Evolutionary conservation across 2,797 vertebrate species (phyloP).

Genomic region (Phoeniculus purpureus): DNA sequence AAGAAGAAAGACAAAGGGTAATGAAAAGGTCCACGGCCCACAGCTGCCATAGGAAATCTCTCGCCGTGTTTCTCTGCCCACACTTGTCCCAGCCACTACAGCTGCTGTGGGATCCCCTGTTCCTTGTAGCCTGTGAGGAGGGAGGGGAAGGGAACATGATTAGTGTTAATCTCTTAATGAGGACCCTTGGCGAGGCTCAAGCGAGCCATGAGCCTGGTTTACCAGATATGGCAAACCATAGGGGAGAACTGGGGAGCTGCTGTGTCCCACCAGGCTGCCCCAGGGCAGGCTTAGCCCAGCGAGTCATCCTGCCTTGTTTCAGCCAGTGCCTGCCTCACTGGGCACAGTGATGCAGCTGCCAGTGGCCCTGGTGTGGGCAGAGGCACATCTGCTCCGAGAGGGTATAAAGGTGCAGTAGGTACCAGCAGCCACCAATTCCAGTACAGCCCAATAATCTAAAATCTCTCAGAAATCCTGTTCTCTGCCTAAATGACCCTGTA

Average conservation of each 20-base stretch:
- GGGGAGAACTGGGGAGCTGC: background rate
- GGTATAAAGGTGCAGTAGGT: background rate
- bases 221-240: background rate
- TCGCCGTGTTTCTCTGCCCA: slow-evolving; percentile 41
- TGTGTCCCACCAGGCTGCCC: background rate
- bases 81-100: slow-evolving; percentile 78
- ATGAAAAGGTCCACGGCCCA: slow-evolving; percentile 51
- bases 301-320: background rate
- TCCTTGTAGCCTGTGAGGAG: slow-evolving; percentile 87
- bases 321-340: background rate
- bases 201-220: background rate
- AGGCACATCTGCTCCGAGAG: background rate
- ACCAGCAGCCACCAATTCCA: accelerated
- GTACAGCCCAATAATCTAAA: background rate
- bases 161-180: background rate
- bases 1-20: slow-evolving; percentile 66
- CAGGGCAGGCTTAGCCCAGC: background rate
- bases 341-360: accelerated
- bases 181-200: background rate
- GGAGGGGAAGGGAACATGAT: slow-evolving; percentile 60
- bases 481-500: background rate
- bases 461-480: background rate
- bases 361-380: accelerated
- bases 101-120: slow-evolving; percentile 88
- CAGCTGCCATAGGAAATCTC: slow-evolving; percentile 36